Percentiles rank a stretch among this genome's conserved stretches.
phyloP scores from a whole-genome alignment of 2,797 vertebrate species.

The Ispidina lecontei region DNA sequence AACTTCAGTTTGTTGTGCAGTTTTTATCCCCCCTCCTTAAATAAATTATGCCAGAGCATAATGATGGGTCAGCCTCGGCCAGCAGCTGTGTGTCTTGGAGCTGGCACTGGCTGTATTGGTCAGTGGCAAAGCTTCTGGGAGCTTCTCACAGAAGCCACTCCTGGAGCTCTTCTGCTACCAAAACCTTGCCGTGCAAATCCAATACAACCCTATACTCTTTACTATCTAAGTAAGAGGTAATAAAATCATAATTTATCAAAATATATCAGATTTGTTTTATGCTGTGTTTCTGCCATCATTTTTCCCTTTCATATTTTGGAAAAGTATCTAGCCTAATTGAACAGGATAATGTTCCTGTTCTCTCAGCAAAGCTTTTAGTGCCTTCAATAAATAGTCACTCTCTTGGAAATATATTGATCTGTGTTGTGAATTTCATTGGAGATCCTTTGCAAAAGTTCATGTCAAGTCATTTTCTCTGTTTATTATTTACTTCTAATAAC shows the following conservation, averaged over 20 bases:
- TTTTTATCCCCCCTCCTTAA: neutral
- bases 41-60: neutral
- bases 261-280: neutral
- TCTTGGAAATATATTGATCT: constrained; percentile 54
- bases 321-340: neutral
- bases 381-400: neutral
- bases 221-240: neutral
- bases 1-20: neutral
- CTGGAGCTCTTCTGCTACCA: neutral
- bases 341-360: neutral
- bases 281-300: neutral
- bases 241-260: neutral
- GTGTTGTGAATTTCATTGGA: constrained; percentile 6
- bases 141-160: neutral
- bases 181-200: fast-evolving
- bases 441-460: constrained; percentile 36
- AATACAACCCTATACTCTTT: neutral
- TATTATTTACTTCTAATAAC: constrained; percentile 66
- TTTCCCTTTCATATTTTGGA: neutral
- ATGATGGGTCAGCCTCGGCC: neutral
- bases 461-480: constrained; percentile 66
- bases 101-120: neutral
- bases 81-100: fast-evolving
- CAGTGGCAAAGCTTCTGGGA: neutral
- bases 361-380: neutral